These are phyloP conservation scores for Echinometra lucunter DNA, from an alignment of 53 echinoderm and acorn worm genomes.

Conservation along the genomic window DNA sequence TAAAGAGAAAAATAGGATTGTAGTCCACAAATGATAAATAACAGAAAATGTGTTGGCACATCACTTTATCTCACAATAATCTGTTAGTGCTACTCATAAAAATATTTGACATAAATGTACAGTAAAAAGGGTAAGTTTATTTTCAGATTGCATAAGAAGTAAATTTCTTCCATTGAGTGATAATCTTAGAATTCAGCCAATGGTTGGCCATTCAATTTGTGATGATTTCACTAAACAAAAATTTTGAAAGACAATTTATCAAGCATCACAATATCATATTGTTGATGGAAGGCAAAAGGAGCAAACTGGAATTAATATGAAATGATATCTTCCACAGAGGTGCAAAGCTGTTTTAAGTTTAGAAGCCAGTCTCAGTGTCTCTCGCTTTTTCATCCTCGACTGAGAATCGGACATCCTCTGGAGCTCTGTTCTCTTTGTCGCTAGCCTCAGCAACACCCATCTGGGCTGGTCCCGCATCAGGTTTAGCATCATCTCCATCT, in stretches of 20 bases:
- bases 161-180: background rate
- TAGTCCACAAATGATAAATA: background rate
- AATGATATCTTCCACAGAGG: background rate
- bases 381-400: conserved; percentile 11
- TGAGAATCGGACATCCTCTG: conserved; percentile 6
- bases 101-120: background rate
- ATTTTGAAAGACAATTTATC: conserved; percentile 3
- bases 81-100: background rate
- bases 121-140: background rate
- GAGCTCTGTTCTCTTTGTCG: background rate
- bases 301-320: background rate
- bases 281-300: conserved; percentile 14
- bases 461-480: background rate
- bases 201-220: background rate
- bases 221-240: background rate
- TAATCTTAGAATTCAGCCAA: background rate
- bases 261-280: background rate
- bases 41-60: background rate
- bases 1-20: background rate
- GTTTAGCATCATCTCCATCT: background rate
- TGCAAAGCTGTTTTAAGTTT: background rate
- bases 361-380: conserved; percentile 13
- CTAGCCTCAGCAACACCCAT: background rate
- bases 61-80: background rate
- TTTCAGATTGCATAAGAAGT: background rate